A percentile compares a stretch with the other conserved stretches of the same genome.
Evolutionary conservation across 1,140 invertebrate species (phyloP).

Genomic region (Hylaeus anthracinus): DNA sequence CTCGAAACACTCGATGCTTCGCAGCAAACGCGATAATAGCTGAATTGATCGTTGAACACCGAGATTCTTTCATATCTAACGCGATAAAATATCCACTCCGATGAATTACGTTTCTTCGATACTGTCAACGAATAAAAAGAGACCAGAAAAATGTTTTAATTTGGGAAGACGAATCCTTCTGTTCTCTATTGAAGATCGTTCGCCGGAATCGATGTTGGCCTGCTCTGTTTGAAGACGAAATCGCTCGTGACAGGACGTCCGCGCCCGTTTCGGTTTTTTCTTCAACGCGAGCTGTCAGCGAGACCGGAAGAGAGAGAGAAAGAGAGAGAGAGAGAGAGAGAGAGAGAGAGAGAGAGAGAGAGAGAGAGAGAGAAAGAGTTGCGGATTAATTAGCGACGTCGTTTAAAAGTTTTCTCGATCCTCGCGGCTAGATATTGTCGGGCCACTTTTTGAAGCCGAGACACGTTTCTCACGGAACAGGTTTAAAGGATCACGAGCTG

Average conservation of each 20-base stretch:
- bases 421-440: neutral
- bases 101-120: neutral
- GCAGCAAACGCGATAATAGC: neutral
- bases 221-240: neutral
- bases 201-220: neutral
- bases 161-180: neutral
- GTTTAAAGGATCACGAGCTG: slow-evolving; percentile 19
- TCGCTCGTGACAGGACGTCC: slow-evolving; percentile 1
- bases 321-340: slow-evolving; percentile 1
- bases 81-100: too few species aligned
- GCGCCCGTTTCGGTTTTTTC: slow-evolving; percentile 12
- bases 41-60: neutral
- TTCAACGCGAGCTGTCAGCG: neutral
- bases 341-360: neutral
- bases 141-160: neutral
- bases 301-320: neutral
- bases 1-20: neutral
- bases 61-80: neutral
- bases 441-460: slow-evolving; percentile 9
- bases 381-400: slow-evolving; percentile 37
- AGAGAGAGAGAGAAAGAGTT: slow-evolving; percentile 7
- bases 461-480: slow-evolving; percentile 37
- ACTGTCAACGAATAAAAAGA: neutral
- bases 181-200: neutral
- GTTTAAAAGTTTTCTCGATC: slow-evolving; percentile 21